phyloP scores from a whole-genome alignment of 2,888 invertebrate genomes.

The Tortrix viridana region DNA sequence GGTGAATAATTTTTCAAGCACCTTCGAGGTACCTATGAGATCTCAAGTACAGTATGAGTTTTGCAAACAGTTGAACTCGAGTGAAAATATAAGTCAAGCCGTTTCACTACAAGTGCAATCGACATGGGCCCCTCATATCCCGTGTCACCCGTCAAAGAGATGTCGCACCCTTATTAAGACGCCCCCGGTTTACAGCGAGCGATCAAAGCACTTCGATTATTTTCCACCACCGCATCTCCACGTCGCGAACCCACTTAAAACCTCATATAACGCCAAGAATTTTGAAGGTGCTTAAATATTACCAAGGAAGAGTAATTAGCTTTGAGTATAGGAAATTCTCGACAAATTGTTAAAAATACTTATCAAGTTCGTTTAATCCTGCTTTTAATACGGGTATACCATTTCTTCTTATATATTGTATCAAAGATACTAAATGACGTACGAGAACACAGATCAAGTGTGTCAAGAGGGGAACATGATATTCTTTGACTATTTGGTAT shows the following conservation, averaged over 20 bases:
- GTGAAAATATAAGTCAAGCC: neutral
- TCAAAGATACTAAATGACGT: too few relatives aligned
- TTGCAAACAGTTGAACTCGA: neutral
- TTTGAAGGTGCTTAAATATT: constrained; percentile 14
- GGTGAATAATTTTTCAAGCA: too few relatives aligned
- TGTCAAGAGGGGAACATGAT: too few relatives aligned
- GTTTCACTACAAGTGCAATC: constrained; percentile 42
- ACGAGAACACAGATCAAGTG: too few relatives aligned
- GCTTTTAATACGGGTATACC: too few relatives aligned
- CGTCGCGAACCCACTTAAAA: constrained; percentile 37
- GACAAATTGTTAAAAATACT: neutral
- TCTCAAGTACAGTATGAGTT: neutral
- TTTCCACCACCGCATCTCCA: constrained; percentile 40
- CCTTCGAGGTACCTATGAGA: neutral
- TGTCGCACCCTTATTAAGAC: constrained; percentile 44
- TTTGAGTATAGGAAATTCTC: constrained; percentile 7
- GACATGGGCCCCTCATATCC: constrained; percentile 46
- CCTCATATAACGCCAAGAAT: constrained; percentile 33
- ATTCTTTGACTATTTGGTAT: too few relatives aligned
- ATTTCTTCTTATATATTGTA: too few relatives aligned
- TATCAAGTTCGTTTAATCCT: neutral
- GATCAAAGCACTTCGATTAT: constrained; percentile 45
- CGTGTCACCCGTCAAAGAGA: constrained; percentile 47
- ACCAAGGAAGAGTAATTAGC: constrained; percentile 29
- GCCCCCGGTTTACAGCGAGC: constrained; percentile 39